phyloP scores from a whole-genome alignment of 2,113 vertebrate species.

The Pleuronectes platessa region DNA sequence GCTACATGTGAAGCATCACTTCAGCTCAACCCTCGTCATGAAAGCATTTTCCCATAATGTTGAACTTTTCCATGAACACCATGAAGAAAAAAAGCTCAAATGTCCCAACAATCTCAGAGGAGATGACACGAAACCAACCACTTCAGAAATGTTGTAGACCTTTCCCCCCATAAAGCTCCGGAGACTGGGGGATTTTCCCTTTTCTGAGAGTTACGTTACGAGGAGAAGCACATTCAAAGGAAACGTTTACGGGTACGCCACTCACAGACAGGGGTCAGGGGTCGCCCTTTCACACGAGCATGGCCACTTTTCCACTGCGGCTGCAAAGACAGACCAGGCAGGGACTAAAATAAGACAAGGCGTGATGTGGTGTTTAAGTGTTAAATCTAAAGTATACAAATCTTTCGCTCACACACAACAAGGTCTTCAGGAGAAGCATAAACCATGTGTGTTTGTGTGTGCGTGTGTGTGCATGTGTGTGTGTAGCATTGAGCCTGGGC shows the following conservation, averaged over 20 bases:
- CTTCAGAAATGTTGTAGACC: conserved; percentile 19
- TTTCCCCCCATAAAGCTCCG: conserved; percentile 19
- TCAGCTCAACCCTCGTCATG: background rate
- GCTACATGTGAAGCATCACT: background rate
- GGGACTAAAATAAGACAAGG: conserved; percentile 12
- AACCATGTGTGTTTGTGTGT: conserved; percentile 20
- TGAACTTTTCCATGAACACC: background rate
- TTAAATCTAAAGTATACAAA: conserved; percentile 59
- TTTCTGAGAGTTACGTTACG: conserved; percentile 18
- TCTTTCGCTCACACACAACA: conserved; percentile 60
- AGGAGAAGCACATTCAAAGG: conserved; percentile 32
- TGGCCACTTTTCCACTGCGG: conserved; percentile 25
- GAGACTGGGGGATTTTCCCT: conserved; percentile 38
- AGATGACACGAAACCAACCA: conserved; percentile 29
- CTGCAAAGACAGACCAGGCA: conserved; percentile 5
- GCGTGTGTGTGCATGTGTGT: conserved; percentile 22
- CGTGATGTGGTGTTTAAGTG: conserved; percentile 47
- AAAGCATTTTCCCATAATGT: background rate
- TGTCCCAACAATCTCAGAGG: conserved; percentile 1
- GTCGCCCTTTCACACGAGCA: conserved; percentile 47
- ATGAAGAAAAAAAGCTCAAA: background rate
- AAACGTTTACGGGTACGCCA: conserved; percentile 49
- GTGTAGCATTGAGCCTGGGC: conserved; percentile 2
- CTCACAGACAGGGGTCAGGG: conserved; percentile 43
- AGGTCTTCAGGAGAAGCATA: conserved; percentile 25